These are phyloP conservation scores for Zaprionus bogoriensis DNA, from an alignment of 2,888 invertebrate genomes.

Conservation along the genomic window DNA sequence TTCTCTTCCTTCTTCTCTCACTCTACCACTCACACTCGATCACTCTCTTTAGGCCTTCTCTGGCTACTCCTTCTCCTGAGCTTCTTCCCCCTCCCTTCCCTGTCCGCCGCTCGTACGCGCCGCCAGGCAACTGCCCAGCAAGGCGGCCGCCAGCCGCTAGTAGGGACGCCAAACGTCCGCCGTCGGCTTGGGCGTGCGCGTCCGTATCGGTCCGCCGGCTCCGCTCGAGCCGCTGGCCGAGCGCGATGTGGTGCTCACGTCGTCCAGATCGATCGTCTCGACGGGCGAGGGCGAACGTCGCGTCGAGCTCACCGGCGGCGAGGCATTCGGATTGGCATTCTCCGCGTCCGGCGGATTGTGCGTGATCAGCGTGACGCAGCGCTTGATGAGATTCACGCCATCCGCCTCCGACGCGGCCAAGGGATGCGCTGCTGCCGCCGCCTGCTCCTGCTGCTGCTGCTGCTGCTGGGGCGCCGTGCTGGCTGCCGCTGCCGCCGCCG, in stretches of 20 bases:
- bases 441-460: conserved; percentile 34
- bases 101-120: conserved; percentile 29
- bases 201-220: conserved; percentile 78
- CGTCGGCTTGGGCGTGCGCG: conserved; percentile 83
- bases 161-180: conserved; percentile 92
- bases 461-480: conserved; percentile 74
- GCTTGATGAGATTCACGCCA: conserved; percentile 82
- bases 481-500: conserved; percentile 71
- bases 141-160: conserved; percentile 83
- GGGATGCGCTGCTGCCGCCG: conserved; percentile 10
- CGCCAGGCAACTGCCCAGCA: conserved; percentile 69
- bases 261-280: conserved; percentile 80
- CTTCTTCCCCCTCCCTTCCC: background rate
- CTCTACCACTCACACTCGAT: too few species aligned
- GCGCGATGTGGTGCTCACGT: conserved; percentile 77
- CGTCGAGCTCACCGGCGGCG: conserved; percentile 82
- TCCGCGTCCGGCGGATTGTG: conserved; percentile 80
- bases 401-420: conserved; percentile 44
- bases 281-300: conserved; percentile 86
- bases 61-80: background rate
- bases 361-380: conserved; percentile 80
- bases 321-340: conserved; percentile 81
- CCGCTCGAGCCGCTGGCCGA: conserved; percentile 67
- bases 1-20: too few species aligned
- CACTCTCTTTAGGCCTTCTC: too few species aligned